phyloP scores from a whole-genome alignment of 2,888 invertebrate species.

The Plutella xylostella region DNA sequence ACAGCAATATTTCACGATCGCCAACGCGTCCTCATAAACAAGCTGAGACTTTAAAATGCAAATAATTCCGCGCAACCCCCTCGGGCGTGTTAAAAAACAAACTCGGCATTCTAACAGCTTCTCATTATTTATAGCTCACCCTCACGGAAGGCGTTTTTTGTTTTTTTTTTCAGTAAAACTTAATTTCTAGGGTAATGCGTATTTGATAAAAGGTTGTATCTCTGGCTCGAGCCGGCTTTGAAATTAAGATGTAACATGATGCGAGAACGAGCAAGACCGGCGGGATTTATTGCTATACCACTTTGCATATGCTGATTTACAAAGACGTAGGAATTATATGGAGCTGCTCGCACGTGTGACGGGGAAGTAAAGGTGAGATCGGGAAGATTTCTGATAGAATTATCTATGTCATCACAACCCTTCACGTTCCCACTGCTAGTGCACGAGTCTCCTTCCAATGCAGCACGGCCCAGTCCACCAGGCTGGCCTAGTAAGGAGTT shows the following conservation, averaged over 20 bases:
- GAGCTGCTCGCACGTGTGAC: slow-evolving; percentile 26
- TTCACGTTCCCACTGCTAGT: no score
- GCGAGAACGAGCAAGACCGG: slow-evolving; percentile 71
- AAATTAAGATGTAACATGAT: slow-evolving; percentile 73
- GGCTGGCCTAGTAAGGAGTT: no score
- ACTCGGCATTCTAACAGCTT: slow-evolving; percentile 59
- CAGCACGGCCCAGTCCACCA: no score
- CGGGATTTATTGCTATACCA: slow-evolving; percentile 71
- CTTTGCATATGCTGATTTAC: slow-evolving; percentile 73
- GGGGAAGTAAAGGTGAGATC: neutral
- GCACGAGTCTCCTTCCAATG: no score
- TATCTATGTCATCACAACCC: no score
- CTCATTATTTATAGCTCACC: slow-evolving; percentile 57
- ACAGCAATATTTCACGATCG: slow-evolving; percentile 39
- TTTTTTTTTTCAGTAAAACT: slow-evolving; percentile 52
- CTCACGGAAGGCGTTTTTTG: slow-evolving; percentile 46
- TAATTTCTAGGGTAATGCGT: slow-evolving; percentile 66
- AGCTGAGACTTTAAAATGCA: slow-evolving; percentile 56
- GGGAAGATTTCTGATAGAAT: no score
- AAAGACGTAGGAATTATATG: slow-evolving; percentile 46
- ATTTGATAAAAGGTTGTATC: slow-evolving; percentile 69
- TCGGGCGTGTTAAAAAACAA: slow-evolving; percentile 58
- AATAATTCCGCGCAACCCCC: slow-evolving; percentile 55
- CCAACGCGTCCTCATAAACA: slow-evolving; percentile 41
- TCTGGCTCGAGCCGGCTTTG: slow-evolving; percentile 65